phyloP scores from a whole-genome alignment of 2,888 invertebrate species.

The Tryphoninae sp. region DNA sequence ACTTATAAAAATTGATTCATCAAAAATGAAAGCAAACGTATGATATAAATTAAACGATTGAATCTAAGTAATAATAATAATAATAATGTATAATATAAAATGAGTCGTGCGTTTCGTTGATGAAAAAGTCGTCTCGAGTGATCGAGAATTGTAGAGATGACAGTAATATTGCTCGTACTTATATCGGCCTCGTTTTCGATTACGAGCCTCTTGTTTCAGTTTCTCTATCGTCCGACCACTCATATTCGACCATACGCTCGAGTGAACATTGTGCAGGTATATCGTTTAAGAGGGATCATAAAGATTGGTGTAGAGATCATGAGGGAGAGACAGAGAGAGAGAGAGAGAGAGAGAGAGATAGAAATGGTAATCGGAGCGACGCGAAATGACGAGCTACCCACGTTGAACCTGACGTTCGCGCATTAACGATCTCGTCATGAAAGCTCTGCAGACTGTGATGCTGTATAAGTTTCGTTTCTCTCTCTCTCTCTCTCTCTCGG shows the following conservation, averaged over 20 bases:
- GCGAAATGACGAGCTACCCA: slow-evolving; percentile 65
- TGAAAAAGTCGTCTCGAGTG: background rate
- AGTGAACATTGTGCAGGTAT: background rate
- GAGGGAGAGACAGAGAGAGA: slow-evolving; percentile 17
- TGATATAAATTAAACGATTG: background rate
- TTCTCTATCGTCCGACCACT: background rate
- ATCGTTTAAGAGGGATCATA: slow-evolving; percentile 63
- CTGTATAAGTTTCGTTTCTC: slow-evolving; percentile 16
- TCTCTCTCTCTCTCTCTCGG: slow-evolving; percentile 39
- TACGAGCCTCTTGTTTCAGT: slow-evolving; percentile 60
- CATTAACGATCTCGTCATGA: slow-evolving; percentile 60
- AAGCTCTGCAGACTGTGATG: slow-evolving; percentile 34
- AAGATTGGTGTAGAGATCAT: slow-evolving; percentile 60
- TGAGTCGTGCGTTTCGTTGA: too few relatives aligned
- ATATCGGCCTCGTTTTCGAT: slow-evolving; percentile 30
- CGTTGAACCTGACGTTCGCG: slow-evolving; percentile 60
- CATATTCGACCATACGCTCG: background rate
- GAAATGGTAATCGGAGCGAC: slow-evolving; percentile 69
- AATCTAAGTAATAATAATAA: too few relatives aligned
- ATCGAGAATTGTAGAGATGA: background rate
- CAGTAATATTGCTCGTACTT: background rate
- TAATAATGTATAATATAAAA: too few relatives aligned
- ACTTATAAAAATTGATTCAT: too few relatives aligned
- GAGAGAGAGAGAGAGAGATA: background rate
- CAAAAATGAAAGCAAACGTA: too few relatives aligned